Evolutionary conservation across 2,113 vertebrate species (phyloP), one percentile per base, ranked within the genome.

Genomic region (Actenoides lindsayi): DNA sequence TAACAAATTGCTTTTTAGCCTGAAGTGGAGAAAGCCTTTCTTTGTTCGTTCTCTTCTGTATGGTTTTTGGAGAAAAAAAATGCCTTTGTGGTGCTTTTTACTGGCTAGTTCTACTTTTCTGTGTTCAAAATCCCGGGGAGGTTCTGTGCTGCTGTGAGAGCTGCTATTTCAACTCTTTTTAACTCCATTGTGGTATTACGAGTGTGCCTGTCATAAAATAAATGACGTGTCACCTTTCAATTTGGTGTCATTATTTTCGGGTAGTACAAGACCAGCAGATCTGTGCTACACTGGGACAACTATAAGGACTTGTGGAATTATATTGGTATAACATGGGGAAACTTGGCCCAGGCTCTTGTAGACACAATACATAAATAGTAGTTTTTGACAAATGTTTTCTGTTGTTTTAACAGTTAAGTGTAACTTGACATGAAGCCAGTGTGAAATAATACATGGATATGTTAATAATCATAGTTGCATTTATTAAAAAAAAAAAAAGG

Each of bases 281-380:
- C 12, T 2, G 0, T 62, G 20, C 53, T 75, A 11, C 1, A 19
- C 0, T 57, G 44, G 16, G 39, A 12, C 25, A 68, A 16, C 7
- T 14, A 7, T 18, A 21, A 30, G 57, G 44, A 18, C 35, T 0
- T 4, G 16, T 63, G 37, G 31, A 65, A 20, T 31, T 51, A 1
- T 0, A 1, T 16, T 31, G 5, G 2, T 42, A 5, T 42, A 33
- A 16, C 12, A 9, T 1, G 6, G 39, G 24, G 28, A 69, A 57
- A 17, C 10, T 9, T 20, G 33, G 13, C 11, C 30, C 3, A 73
- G 21, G 30, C 2, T 57, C 10, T 35, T 65, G 2, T 2, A 12
- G 1, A 1, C 0, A 0, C 1, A 3, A 12, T 2, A 1, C 0
- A 0, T 1, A 3, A 70, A 9, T 9, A 27, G 1, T 33, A 48